phyloP scores from a whole-genome alignment of 2,797 vertebrate genomes.

The Heterohyrax brucei region DNA sequence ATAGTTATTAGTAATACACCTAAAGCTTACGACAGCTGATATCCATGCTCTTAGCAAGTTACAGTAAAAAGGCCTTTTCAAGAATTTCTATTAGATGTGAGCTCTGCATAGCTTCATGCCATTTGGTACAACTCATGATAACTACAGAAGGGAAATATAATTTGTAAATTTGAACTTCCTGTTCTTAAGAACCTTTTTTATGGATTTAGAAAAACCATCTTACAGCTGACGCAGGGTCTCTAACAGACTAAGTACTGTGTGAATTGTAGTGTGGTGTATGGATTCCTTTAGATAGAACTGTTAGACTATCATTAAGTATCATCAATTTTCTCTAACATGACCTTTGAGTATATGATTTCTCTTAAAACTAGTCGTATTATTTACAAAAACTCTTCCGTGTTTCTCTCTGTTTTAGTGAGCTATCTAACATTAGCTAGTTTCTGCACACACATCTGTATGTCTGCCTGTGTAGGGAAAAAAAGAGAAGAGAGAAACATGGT shows the following conservation, averaged over 20 bases:
- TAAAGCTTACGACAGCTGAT: not conserved
- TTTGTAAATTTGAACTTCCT: conserved; percentile 13
- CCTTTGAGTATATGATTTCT: not conserved
- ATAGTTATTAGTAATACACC: not conserved
- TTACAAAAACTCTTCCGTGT: not conserved
- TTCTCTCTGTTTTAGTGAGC: not conserved
- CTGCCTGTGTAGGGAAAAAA: not conserved
- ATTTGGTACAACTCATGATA: not conserved
- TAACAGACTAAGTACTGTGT: not conserved
- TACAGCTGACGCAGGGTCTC: not conserved
- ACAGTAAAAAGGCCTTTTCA: not conserved
- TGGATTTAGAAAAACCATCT: not conserved
- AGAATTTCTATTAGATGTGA: not conserved
- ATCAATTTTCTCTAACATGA: conserved; percentile 12
- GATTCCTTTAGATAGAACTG: not conserved
- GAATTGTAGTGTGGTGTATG: not conserved
- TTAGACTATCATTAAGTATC: not conserved
- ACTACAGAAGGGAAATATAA: not conserved
- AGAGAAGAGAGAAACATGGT: not conserved
- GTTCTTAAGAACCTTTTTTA: not conserved
- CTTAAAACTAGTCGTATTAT: not conserved
- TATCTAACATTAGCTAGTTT: not conserved
- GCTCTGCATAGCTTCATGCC: not conserved
- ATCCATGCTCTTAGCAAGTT: not conserved
- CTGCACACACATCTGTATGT: not conserved